These are phyloP conservation scores for Aix galericulata DNA, from an alignment of 2,113 vertebrate genomes.

Conservation along the genomic window DNA sequence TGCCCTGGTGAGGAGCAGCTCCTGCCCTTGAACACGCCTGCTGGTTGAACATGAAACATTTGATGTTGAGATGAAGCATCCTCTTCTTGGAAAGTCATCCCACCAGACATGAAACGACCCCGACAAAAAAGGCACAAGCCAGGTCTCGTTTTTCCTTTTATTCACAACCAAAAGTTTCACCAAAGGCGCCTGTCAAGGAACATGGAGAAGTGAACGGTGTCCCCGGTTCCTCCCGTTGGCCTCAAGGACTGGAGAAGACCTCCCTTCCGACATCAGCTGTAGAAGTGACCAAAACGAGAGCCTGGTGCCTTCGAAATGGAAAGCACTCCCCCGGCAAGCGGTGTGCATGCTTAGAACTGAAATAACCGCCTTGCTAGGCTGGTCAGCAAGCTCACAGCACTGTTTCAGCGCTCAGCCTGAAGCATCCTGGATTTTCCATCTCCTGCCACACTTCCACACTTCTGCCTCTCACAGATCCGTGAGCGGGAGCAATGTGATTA, in stretches of 20 bases:
- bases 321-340: background rate
- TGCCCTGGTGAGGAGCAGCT: background rate
- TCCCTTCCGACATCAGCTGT: background rate
- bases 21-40: background rate
- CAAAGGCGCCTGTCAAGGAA: rapidly evolving
- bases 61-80: background rate
- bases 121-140: background rate
- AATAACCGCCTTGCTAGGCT: background rate
- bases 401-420: background rate
- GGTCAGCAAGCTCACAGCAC: background rate
- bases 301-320: background rate
- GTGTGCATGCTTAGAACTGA: background rate
- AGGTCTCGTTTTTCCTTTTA: background rate
- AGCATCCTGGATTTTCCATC: background rate
- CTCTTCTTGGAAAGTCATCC: background rate
- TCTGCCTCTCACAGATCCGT: background rate
- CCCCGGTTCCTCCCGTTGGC: background rate
- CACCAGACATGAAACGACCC: background rate
- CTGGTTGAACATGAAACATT: background rate
- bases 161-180: background rate
- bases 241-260: background rate
- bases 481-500: background rate
- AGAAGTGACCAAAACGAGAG: background rate
- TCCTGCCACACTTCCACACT: background rate
- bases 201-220: background rate